phyloP scores from a whole-genome alignment of 2,113 vertebrate species.

The Tragulus kanchil region DNA sequence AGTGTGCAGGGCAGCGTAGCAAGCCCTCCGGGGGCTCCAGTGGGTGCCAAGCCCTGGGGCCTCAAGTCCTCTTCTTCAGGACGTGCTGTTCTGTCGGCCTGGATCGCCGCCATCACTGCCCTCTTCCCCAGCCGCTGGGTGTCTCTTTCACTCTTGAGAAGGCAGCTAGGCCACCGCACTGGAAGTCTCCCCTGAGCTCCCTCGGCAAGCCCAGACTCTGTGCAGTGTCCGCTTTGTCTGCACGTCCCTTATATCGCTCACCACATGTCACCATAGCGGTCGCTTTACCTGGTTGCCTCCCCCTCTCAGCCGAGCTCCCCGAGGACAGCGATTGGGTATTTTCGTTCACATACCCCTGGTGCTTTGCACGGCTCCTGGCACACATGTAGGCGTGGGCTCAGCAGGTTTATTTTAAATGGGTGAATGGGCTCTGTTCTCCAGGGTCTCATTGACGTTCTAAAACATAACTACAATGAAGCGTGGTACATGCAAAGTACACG shows the following conservation, averaged over 20 bases:
- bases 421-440: constrained; percentile 30
- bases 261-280: background rate
- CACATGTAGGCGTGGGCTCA: background rate
- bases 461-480: background rate
- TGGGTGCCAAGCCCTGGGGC: background rate
- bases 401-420: constrained; percentile 14
- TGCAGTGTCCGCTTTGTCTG: rapidly evolving
- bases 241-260: background rate
- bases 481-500: background rate
- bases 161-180: background rate
- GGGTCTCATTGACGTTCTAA: background rate
- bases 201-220: background rate
- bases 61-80: background rate
- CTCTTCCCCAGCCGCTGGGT: background rate
- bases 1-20: background rate
- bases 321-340: background rate
- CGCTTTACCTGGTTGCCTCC: background rate
- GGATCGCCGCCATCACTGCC: background rate
- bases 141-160: constrained; percentile 4
- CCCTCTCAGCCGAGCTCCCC: background rate
- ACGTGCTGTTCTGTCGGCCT: background rate
- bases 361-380: background rate
- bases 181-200: background rate
- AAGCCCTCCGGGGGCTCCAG: background rate
- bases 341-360: background rate